A percentile compares a stretch with the other conserved stretches of the same genome.
Evolutionary conservation across 2,113 vertebrate genomes (phyloP).

Genomic region (Ptyas mucosa): DNA sequence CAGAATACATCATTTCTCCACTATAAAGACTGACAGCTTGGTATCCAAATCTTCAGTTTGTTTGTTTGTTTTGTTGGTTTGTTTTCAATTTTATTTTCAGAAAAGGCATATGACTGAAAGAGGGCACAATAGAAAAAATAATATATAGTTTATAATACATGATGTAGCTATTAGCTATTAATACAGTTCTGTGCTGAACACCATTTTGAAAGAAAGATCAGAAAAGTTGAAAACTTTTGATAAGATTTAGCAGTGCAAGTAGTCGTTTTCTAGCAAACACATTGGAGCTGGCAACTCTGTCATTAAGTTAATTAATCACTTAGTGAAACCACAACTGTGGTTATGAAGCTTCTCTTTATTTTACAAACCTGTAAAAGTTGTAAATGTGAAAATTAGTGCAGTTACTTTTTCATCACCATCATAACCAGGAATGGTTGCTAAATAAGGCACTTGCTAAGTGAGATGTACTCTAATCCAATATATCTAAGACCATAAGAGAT

Average conservation of each 20-base stretch:
- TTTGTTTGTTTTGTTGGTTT: too few relatives aligned
- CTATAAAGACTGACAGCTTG: background rate
- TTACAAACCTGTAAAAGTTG: background rate
- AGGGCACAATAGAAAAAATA: background rate
- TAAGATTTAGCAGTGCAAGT: background rate
- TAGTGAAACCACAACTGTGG: background rate
- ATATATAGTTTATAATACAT: background rate
- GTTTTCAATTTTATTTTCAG: background rate
- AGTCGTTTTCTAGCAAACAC: background rate
- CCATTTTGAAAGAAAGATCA: background rate
- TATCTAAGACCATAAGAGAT: background rate
- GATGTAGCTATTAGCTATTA: background rate
- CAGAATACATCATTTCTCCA: background rate
- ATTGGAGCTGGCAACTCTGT: background rate
- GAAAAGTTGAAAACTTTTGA: background rate
- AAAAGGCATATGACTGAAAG: background rate
- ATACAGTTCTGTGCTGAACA: background rate
- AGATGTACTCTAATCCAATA: background rate
- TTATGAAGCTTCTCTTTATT: background rate
- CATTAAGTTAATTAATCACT: background rate
- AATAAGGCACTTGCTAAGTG: background rate
- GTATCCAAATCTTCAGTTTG: background rate
- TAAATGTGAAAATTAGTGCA: background rate
- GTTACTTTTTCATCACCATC: background rate
- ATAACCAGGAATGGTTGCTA: background rate